Evolutionary conservation across 2,888 invertebrate genomes (phyloP), one percentile per base, ranked within the genome.

Genomic region (Coelopa pilipes): DNA sequence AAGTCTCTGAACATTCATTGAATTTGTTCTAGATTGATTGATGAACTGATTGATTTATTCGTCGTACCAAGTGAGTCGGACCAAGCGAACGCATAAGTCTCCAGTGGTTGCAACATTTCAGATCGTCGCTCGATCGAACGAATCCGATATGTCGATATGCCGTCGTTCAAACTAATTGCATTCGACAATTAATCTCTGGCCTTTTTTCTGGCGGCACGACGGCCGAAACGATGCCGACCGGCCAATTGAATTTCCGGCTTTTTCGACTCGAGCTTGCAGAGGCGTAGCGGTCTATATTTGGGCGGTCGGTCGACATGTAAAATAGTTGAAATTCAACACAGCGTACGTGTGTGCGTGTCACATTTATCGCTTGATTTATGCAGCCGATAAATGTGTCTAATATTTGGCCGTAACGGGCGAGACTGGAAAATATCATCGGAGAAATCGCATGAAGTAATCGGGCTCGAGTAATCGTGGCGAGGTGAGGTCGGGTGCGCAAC

Each of bases 241-340:
- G 50, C 55, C 55, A 62, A 55, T 50, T 46, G 45, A 17, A 46
- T 71, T 71, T 71, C 55, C 71, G 55, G 47, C 45, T 59, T 24
- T 57, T n/a, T 13, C 50, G 50, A 66, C 21, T 19, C 49, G 24
- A 50, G 50, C 21, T 21, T 66, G 50, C 19, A 66, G 49, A 50
- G 66, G 66, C 66, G 66, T 66, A 12, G 10, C 24, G 50, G 66
- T 50, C 50, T 50, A 50, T 50, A 66, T 66, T 66, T 50, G 66
- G 66, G 49, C 19, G 49, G 21, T 15, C 66, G 13, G n/a, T 66
- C 21, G 50, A n/a, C 50, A 66, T 66, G 66, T n/a, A 49, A 66
- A 66, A 15, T 50, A 50, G 50, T 21, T 24, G 15, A 47, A 49
- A 66, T 13, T 66, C n/a, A 66, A 50, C 57, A 59, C 24, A 10